Percentiles rank a stretch among this genome's conserved stretches.
phyloP scores from a whole-genome alignment of 2,797 vertebrate genomes.

The Steatocranus sp. region DNA sequence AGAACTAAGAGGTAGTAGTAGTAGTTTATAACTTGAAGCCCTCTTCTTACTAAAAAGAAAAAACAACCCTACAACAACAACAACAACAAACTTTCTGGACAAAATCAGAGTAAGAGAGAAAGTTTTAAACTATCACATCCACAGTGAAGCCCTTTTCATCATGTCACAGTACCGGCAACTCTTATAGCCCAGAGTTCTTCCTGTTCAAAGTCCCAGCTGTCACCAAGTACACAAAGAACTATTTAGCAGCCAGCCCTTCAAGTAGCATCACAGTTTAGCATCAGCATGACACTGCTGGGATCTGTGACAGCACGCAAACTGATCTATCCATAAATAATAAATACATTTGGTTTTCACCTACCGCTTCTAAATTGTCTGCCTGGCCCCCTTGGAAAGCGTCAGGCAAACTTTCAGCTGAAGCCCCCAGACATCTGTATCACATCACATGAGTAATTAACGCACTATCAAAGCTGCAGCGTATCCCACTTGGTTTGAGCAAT shows the following conservation, averaged over 20 bases:
- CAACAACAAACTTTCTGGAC: constrained; percentile 15
- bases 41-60: neutral
- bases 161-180: constrained; percentile 62
- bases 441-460: constrained; percentile 86
- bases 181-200: constrained; percentile 73
- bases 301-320: constrained; percentile 78
- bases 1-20: neutral
- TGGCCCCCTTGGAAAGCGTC: constrained; percentile 80
- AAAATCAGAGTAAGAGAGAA: constrained; percentile 37
- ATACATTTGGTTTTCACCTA: constrained; percentile 84
- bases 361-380: constrained; percentile 83
- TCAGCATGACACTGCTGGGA: constrained; percentile 77
- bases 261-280: constrained; percentile 82
- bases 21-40: neutral
- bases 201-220: constrained; percentile 79
- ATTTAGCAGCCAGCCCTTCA: constrained; percentile 82
- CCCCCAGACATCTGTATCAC: constrained; percentile 84
- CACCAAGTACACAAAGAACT: constrained; percentile 82
- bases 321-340: constrained; percentile 82
- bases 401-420: constrained; percentile 81
- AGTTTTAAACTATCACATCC: constrained; percentile 66
- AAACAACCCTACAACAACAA: neutral
- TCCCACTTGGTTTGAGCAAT: constrained; percentile 81
- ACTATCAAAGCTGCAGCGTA: constrained; percentile 79
- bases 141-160: constrained; percentile 62